Evolutionary conservation across 2,888 invertebrate species (phyloP).

Genomic region (Exephanes ischioxanthus): DNA sequence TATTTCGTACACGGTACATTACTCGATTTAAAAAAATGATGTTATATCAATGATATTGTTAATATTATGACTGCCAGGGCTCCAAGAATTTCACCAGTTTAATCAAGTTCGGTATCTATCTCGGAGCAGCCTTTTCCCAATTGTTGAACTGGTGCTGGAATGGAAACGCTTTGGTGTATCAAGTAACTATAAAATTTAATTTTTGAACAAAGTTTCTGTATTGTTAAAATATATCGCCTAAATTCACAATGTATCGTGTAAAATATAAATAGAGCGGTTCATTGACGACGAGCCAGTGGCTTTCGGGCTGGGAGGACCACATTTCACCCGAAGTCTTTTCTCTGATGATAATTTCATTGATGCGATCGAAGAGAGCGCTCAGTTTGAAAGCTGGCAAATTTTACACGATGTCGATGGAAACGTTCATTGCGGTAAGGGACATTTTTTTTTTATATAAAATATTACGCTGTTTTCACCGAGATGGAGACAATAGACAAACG

Average conservation of each 20-base stretch:
- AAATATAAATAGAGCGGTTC: constrained; percentile 58
- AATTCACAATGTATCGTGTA: neutral
- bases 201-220: neutral
- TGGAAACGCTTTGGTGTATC: constrained; percentile 75
- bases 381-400: constrained; percentile 75
- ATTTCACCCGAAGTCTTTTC: constrained; percentile 48
- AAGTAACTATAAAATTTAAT: constrained; percentile 67
- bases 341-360: constrained; percentile 72
- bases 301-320: constrained; percentile 74
- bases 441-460: neutral
- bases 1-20: neutral
- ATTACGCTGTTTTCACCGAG: neutral
- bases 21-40: neutral
- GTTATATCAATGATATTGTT: neutral
- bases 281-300: constrained; percentile 72
- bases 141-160: constrained; percentile 77
- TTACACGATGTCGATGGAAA: constrained; percentile 75
- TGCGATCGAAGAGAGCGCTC: constrained; percentile 71
- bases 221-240: neutral
- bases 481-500: neutral
- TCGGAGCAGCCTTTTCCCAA: constrained; percentile 76
- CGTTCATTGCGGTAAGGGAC: constrained; percentile 74
- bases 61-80: constrained; percentile 68
- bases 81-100: constrained; percentile 73
- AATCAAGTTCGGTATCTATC: constrained; percentile 75